A percentile compares a stretch with the other conserved stretches of the same genome.
These are phyloP conservation scores for Euzetes globulus DNA, from an alignment of 2,888 invertebrate species.

Conservation along the genomic window DNA sequence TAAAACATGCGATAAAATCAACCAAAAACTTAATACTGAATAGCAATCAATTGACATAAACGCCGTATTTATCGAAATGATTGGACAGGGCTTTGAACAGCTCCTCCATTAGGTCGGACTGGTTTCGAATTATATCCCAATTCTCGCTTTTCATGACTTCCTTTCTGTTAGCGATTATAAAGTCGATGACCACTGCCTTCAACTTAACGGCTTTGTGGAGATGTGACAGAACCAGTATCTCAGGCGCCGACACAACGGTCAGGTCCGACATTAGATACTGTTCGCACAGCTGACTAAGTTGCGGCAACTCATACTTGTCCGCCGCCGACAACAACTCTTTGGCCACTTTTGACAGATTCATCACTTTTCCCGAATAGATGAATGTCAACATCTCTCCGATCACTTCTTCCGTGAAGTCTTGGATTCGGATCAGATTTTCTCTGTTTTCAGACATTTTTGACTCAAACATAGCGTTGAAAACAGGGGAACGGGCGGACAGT, in stretches of 20 bases:
- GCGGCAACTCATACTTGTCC: not conserved
- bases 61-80: not conserved
- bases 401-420: not conserved
- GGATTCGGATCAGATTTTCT: not conserved
- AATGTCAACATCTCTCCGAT: not conserved
- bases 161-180: not conserved
- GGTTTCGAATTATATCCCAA: not conserved
- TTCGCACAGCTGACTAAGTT: not conserved
- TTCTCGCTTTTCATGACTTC: not conserved
- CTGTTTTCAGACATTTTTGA: not conserved
- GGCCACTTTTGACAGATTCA: conserved; percentile 5
- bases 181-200: conserved; percentile 3
- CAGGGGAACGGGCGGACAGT: not conserved
- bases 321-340: conserved; percentile 25
- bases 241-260: not conserved
- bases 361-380: conserved; percentile 5
- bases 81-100: conserved; percentile 16
- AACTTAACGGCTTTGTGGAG: not conserved
- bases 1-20: too few relatives aligned
- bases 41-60: not conserved
- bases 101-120: conserved; percentile 5
- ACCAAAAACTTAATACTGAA: too few relatives aligned
- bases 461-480: conserved; percentile 2
- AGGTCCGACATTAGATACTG: not conserved
- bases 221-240: conserved; percentile 3